A percentile compares a stretch with the other conserved stretches of the same genome.
Conservation (phyloP, 2,113 vertebrate genomes). For the Tichodroma muraria region DNA sequence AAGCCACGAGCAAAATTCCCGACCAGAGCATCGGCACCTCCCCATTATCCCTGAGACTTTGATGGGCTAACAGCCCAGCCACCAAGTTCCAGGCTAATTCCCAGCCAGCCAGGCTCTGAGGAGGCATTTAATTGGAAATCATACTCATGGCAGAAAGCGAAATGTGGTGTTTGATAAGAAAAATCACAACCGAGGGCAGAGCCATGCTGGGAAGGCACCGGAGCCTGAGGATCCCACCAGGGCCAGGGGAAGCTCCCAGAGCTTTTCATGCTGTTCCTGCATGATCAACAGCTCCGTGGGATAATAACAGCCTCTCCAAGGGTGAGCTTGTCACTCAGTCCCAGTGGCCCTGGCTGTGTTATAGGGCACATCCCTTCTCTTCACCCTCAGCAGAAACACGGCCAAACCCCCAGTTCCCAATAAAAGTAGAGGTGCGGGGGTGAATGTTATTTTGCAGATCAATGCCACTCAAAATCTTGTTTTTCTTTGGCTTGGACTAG, state of each 20-base stretch:
- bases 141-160: not conserved
- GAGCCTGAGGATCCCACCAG: not conserved
- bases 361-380: not conserved
- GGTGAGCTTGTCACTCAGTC: not conserved
- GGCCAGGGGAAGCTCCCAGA: accelerated
- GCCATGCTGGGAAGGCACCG: not conserved
- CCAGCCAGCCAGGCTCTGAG: not conserved
- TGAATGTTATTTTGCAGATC: not conserved
- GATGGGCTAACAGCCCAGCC: not conserved
- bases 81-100: not conserved
- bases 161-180: not conserved
- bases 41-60: not conserved
- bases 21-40: not conserved
- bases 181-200: not conserved
- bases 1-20: not conserved
- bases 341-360: not conserved
- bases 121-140: not conserved
- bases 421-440: not conserved
- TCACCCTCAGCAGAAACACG: not conserved
- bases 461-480: not conserved
- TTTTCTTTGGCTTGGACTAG: not conserved
- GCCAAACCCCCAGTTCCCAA: not conserved
- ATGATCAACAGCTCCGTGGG: not conserved
- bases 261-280: not conserved
- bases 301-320: not conserved